Evolutionary conservation across 2,113 vertebrate genomes (phyloP).

Genomic region (Limnothrissa miodon): DNA sequence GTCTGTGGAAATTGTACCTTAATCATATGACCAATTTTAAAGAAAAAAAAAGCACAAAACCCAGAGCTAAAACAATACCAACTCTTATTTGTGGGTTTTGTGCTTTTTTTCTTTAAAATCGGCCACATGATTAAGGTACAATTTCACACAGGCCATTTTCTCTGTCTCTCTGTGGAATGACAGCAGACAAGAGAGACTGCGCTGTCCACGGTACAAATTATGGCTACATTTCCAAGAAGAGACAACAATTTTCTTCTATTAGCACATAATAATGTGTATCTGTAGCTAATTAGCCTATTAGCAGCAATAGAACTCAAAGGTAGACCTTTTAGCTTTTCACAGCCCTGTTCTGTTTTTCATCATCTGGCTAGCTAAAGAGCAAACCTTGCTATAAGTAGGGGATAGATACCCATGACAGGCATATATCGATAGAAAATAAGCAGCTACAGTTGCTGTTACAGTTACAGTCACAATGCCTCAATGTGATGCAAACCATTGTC

Average conservation of each 20-base stretch:
- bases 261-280: conserved; percentile 39
- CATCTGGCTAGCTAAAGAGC: not conserved
- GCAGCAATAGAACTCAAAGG: conserved; percentile 1
- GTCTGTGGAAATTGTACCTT: no score
- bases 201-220: conserved; percentile 43
- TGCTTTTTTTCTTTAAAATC: not conserved
- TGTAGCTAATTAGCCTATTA: conserved; percentile 38
- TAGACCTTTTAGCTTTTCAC: not conserved
- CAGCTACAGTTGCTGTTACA: no score
- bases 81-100: not conserved
- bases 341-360: not conserved
- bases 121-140: not conserved
- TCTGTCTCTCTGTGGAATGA: conserved; percentile 29
- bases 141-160: conserved; percentile 10
- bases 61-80: no score
- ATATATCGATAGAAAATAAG: no score
- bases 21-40: no score
- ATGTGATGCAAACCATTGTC: no score
- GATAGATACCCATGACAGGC: no score
- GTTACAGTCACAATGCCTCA: no score
- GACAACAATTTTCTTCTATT: conserved; percentile 49
- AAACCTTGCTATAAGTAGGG: no score
- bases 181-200: not conserved
- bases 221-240: conserved; percentile 44
- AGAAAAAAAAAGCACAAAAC: no score